Evolutionary conservation across 2,888 invertebrate genomes (phyloP), one percentile per base, ranked within the genome.

Genomic region (Tethea ocularis): DNA sequence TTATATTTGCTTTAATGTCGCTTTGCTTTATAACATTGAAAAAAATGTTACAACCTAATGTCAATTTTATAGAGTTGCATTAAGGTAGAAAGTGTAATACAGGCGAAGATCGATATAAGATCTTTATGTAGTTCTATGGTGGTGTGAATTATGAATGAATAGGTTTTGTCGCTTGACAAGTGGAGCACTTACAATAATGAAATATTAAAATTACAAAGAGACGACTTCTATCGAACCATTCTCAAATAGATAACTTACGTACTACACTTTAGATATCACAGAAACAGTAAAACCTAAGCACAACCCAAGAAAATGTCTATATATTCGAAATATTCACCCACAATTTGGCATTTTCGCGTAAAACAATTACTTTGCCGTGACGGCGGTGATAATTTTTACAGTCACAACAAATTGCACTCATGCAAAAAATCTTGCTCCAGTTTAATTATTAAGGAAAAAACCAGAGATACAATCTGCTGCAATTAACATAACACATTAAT

Each of bases 1-100:
- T 91, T 82, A 84, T 91, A 78, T 91, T 91, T 88, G 87, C 86
- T 86, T 88, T 87, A 82, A 87, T 84, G 79, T 75, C 74, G 74
- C 75, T 77, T 77, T 67, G 67, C 72, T 76, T 77, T 67, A 58
- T 62, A 36, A 29, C 13, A 20, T 75, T 74, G 58, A 65, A 38
- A 66, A 64, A 61, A 61, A 58, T 59, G 1, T 36, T 8, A 17
- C 10, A 5, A 0, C 1, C 22, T 8, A 52, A 29, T 72, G 4
- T 58, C 46, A 63, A 59, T 59, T 74, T 24, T 41, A 0, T 0
- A 15, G 1, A n/a, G 0, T 20, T 29, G 1, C 0, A 0, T 20
- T 57, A 72, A 59, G 57, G 57, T 59, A 20, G 1, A 57, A 52
- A 61, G 22, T 73, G 5, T n/a, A 10, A 10, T 51, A 17, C 1